These are phyloP conservation scores for Andrena bicolor DNA, from an alignment of 2,888 invertebrate species.

Conservation along the genomic window DNA sequence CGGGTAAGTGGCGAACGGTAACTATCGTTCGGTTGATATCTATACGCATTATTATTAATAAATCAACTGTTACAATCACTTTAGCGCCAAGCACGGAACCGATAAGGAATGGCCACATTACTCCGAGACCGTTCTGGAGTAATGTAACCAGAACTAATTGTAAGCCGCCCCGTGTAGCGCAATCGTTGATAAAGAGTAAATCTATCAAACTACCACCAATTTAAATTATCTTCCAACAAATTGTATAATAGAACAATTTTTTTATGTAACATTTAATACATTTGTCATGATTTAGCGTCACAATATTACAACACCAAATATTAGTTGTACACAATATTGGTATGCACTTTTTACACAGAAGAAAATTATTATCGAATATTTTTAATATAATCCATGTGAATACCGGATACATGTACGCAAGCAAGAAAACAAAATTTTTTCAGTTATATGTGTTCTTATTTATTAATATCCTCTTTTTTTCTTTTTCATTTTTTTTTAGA, in stretches of 20 bases:
- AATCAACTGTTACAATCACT: conserved; percentile 19
- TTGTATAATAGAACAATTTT: conserved; percentile 16
- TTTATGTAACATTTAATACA: conserved; percentile 33
- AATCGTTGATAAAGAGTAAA: conserved; percentile 40
- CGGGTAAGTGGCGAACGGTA: conserved; percentile 70
- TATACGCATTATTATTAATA: conserved; percentile 8
- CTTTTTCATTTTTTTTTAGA: conserved; percentile 49
- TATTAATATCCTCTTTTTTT: conserved; percentile 35
- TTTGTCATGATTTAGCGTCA: conserved; percentile 28
- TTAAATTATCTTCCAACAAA: conserved; percentile 21
- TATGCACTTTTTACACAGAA: conserved; percentile 8
- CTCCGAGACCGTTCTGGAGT: conserved; percentile 78
- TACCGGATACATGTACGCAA: conserved; percentile 24
- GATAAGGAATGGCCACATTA: conserved; percentile 70
- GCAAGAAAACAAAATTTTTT: conserved; percentile 31
- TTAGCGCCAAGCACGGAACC: conserved; percentile 68
- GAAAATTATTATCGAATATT: conserved; percentile 17
- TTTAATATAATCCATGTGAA: neutral
- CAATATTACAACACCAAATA: conserved; percentile 21
- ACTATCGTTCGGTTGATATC: neutral
- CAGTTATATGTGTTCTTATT: conserved; percentile 39
- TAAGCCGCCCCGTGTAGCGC: conserved; percentile 33
- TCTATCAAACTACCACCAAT: conserved; percentile 65
- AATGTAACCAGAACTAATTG: conserved; percentile 43
- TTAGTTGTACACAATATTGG: conserved; percentile 1